Evolutionary conservation across 2,888 invertebrate genomes (phyloP), one percentile per base, ranked within the genome.

Genomic region (Lithophane socia): DNA sequence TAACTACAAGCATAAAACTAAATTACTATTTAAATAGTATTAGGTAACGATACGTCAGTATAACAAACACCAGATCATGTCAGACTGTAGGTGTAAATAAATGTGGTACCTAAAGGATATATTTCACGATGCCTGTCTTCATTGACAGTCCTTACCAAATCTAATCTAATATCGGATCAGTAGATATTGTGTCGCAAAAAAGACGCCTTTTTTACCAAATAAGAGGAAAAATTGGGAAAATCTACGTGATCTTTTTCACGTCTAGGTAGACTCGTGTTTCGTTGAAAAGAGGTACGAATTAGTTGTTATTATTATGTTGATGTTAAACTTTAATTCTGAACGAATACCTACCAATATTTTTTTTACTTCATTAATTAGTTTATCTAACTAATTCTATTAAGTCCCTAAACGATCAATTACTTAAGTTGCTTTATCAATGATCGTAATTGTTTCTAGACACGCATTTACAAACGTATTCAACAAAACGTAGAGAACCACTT

Each of bases 161-260:
- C 56, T 83, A 86, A 86, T 83, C 70, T 67, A 78, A 83, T 78
- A 78, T 76, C 49, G 37, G 56, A 76, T 79, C 65, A 68, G 64
- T 61, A 67, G 71, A 79, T 75, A 83, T 77, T 75, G 56, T 72
- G 56, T 18, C 47, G 52, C 65, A 42, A 66, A 69, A 74, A 80
- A 65, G 61, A 68, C 49, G 56, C 21, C 52, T 52, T 63, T 58
- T 69, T 74, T 79, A 64, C 8, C 42, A 68, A 81, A 74, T 83
- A 66, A 77, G 63, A 79, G 56, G 42, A 74, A 77, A 85, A 79
- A 66, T 68, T 85, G 52, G 60, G 42, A 56, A 66, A 64, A 72
- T 65, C 24, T 77, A 80, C 66, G 76, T 83, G 77, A 80, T 77
- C 60, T 67, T 79, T 64, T 64, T 66, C 44, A 49, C n/a, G 12